Percentiles rank a stretch among this genome's conserved stretches.
These are phyloP conservation scores for Branchipolynoe longqiensis DNA, from an alignment of 2,888 invertebrate species.

Conservation along the genomic window DNA sequence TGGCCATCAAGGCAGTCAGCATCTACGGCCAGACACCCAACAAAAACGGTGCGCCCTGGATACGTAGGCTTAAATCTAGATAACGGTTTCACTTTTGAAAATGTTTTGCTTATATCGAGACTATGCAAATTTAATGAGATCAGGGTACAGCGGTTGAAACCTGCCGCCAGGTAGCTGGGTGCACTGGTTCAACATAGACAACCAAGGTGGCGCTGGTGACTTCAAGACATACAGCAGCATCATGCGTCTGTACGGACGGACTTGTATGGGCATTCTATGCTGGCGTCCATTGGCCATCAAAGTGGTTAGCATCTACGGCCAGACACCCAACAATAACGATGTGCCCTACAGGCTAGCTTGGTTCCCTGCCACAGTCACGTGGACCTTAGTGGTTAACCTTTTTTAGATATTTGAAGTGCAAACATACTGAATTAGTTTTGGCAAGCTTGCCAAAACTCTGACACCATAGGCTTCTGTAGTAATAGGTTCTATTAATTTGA, in stretches of 20 bases:
- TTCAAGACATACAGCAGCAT: conserved; percentile 36
- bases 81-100: no score
- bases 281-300: conserved; percentile 48
- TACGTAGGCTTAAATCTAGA: no score
- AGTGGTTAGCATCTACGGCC: conserved; percentile 27
- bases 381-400: no score
- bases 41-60: conserved; percentile 11
- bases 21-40: conserved; percentile 12
- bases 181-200: conserved; percentile 45
- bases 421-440: no score
- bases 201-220: conserved; percentile 33
- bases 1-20: conserved; percentile 49
- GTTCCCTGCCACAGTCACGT: no score
- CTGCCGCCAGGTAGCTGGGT: conserved; percentile 51
- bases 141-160: conserved; percentile 25
- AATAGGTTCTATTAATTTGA: no score
- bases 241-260: conserved; percentile 31
- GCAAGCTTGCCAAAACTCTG: no score
- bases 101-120: no score
- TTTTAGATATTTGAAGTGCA: no score
- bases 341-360: no score
- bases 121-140: no score
- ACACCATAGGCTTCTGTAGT: no score
- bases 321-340: neutral
- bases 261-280: conserved; percentile 52